These are phyloP conservation scores for Aegotheles bennettii DNA, from an alignment of 2,113 vertebrate genomes.

Conservation along the genomic window DNA sequence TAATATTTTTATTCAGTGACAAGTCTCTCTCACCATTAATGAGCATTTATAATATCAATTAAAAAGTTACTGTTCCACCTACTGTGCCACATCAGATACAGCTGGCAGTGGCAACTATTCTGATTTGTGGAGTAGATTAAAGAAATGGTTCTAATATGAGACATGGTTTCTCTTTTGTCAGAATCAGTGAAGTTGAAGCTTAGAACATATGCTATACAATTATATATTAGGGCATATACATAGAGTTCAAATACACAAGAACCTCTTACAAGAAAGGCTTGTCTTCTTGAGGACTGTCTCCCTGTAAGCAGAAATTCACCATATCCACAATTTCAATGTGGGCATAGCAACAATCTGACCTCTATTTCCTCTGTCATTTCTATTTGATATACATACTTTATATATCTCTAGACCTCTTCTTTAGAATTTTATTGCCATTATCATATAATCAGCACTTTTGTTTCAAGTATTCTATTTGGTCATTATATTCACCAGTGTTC, in stretches of 20 bases:
- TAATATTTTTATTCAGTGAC: not conserved
- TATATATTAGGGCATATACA: not conserved
- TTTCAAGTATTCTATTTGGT: not conserved
- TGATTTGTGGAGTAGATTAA: not conserved
- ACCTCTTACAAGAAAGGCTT: not conserved
- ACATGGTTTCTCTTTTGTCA: not conserved
- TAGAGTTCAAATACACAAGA: not conserved
- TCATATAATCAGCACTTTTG: not conserved
- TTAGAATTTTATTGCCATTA: not conserved
- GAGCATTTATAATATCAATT: not conserved
- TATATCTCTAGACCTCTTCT: not conserved
- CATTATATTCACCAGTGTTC: not conserved
- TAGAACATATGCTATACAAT: not conserved
- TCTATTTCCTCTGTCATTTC: not conserved
- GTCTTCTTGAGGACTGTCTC: not conserved
- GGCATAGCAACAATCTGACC: not conserved
- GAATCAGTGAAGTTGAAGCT: not conserved
- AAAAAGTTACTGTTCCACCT: constrained; percentile 39
- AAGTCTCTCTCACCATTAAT: not conserved
- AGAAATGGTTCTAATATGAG: not conserved
- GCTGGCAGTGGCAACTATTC: constrained; percentile 76
- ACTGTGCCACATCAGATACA: constrained; percentile 74
- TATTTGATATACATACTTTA: not conserved
- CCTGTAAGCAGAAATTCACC: not conserved
- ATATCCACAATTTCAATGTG: no score